Conservation (phyloP, 2,888 invertebrate genomes). For the Deilephila porcellus region DNA sequence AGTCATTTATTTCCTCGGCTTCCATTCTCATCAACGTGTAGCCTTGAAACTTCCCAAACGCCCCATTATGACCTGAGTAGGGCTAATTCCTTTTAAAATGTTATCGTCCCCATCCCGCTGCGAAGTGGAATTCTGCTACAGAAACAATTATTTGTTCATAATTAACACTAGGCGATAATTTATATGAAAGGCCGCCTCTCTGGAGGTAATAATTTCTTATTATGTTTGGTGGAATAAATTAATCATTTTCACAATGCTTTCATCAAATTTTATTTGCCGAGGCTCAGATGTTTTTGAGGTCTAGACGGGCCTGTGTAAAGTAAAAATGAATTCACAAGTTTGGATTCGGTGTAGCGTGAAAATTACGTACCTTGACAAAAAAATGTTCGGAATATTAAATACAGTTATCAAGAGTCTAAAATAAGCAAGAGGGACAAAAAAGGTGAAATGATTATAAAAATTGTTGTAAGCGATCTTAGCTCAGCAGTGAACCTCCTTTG, state of each 20-base stretch:
- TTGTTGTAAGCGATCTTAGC: no score
- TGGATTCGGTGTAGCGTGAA: not conserved
- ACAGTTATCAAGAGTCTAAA: not conserved
- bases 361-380: not conserved
- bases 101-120: not conserved
- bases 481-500: no score
- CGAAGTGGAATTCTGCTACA: constrained; percentile 12
- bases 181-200: not conserved
- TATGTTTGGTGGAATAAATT: constrained; percentile 28
- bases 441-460: no score
- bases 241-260: constrained; percentile 20
- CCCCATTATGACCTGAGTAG: constrained; percentile 2
- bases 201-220: constrained; percentile 17
- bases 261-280: constrained; percentile 22
- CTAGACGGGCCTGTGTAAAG: constrained; percentile 9
- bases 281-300: constrained; percentile 26
- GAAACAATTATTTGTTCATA: constrained; percentile 25
- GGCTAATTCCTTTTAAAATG: not conserved
- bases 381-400: not conserved
- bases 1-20: not conserved
- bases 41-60: constrained; percentile 1
- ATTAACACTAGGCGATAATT: constrained; percentile 15
- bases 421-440: not conserved
- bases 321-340: not conserved
- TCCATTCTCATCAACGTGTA: not conserved